Percentiles rank a stretch among this genome's conserved stretches.
phyloP scores from a whole-genome alignment of 2,113 vertebrate species.

The Mystacornis crossleyi region DNA sequence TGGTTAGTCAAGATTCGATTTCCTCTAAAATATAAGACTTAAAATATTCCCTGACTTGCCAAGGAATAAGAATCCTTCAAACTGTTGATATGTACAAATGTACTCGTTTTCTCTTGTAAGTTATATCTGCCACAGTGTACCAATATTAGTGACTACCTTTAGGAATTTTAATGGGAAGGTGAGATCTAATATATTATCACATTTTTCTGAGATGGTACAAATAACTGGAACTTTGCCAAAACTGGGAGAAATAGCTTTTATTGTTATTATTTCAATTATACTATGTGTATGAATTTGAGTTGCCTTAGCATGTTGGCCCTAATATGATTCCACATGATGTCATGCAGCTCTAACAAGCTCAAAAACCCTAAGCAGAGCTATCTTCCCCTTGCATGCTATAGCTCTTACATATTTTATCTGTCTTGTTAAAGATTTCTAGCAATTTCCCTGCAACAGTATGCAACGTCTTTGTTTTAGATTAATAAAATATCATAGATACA shows the following conservation, averaged over 20 bases:
- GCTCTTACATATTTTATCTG: constrained; percentile 44
- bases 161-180: constrained; percentile 68
- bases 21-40: constrained; percentile 84
- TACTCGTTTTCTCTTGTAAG: constrained; percentile 77
- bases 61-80: constrained; percentile 79
- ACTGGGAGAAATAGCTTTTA: not conserved
- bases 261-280: not conserved
- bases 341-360: constrained; percentile 16
- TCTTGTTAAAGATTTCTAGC: constrained; percentile 51
- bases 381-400: constrained; percentile 29
- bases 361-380: constrained; percentile 19
- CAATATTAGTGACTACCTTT: constrained; percentile 65
- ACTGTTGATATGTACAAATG: constrained; percentile 81
- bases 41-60: constrained; percentile 81
- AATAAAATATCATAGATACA: constrained; percentile 59
- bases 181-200: constrained; percentile 17
- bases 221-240: constrained; percentile 31
- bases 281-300: not conserved
- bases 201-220: constrained; percentile 27
- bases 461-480: constrained; percentile 62
- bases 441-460: constrained; percentile 46
- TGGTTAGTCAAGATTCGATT: constrained; percentile 85
- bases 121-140: constrained; percentile 61
- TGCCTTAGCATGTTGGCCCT: constrained; percentile 11
- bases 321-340: not conserved